Evolutionary conservation across 2,888 invertebrate genomes (phyloP).

Genomic region (Drosophila colorata): DNA sequence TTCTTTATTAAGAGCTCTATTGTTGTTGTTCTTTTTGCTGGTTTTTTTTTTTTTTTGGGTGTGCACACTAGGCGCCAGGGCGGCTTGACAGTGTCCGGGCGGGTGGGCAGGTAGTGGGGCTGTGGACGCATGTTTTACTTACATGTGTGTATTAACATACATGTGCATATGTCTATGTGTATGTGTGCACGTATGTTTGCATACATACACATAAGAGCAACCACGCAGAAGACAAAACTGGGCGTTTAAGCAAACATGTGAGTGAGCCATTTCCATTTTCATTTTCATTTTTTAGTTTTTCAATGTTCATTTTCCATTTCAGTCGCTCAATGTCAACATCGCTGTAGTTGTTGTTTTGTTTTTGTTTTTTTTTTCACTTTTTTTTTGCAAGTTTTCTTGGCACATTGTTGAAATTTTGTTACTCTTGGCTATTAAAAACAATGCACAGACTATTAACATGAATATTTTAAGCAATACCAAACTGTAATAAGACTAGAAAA

Average conservation of each 20-base stretch:
- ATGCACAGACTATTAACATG: slow-evolving; percentile 22
- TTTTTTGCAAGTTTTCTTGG: slow-evolving; percentile 13
- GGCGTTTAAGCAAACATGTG: background rate
- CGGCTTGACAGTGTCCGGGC: slow-evolving; percentile 11
- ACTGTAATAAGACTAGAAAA: background rate
- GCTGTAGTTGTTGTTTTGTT: slow-evolving; percentile 1
- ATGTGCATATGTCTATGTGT: background rate
- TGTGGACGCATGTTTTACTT: background rate
- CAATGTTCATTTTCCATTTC: slow-evolving; percentile 67
- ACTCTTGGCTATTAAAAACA: slow-evolving; percentile 20
- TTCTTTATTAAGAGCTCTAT: slow-evolving; percentile 30
- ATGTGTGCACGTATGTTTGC: slow-evolving; percentile 9
- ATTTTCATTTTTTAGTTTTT: slow-evolving; percentile 38
- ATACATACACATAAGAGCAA: slow-evolving; percentile 11
- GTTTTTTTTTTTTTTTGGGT: slow-evolving; percentile 15
- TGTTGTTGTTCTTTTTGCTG: slow-evolving; percentile 7
- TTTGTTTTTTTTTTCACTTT: background rate
- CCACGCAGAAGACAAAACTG: slow-evolving; percentile 11
- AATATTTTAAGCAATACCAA: background rate
- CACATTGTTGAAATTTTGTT: slow-evolving; percentile 16
- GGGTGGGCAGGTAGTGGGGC: background rate
- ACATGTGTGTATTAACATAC: background rate
- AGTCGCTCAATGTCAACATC: slow-evolving; percentile 54
- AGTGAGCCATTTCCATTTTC: slow-evolving; percentile 32
- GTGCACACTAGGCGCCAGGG: slow-evolving; percentile 19